These are phyloP conservation scores for Anastrepha ludens DNA, from an alignment of 1,140 invertebrate genomes.

Conservation along the genomic window DNA sequence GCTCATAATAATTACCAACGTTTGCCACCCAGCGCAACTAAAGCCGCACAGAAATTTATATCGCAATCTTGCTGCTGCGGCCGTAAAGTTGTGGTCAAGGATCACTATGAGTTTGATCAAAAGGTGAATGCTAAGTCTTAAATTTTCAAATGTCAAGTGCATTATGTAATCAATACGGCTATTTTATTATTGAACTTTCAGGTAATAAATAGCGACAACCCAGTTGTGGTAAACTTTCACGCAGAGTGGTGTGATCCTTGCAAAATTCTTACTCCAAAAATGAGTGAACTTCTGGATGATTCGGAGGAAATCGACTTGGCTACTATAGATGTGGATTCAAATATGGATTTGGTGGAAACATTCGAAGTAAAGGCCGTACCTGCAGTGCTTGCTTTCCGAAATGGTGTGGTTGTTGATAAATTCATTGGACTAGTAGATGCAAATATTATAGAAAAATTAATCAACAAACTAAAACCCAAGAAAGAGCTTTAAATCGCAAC, in stretches of 20 bases:
- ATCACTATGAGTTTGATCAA: slow-evolving; percentile 73
- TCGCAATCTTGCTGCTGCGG: slow-evolving; percentile 63
- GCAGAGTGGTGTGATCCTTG: slow-evolving; percentile 97
- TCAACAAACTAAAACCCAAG: slow-evolving; percentile 81
- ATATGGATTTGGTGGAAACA: slow-evolving; percentile 85
- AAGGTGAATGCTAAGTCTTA: slow-evolving; percentile 63
- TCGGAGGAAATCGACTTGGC: slow-evolving; percentile 89
- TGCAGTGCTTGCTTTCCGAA: slow-evolving; percentile 90
- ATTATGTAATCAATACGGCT: slow-evolving; percentile 18
- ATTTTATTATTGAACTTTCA: slow-evolving; percentile 66
- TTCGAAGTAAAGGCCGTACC: slow-evolving; percentile 94
- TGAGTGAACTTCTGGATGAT: slow-evolving; percentile 87
- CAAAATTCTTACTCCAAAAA: slow-evolving; percentile 92
- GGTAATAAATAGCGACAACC: slow-evolving; percentile 87
- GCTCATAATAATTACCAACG: slow-evolving; percentile 64
- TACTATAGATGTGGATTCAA: slow-evolving; percentile 93
- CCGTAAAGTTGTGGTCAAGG: slow-evolving; percentile 70
- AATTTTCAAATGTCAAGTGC: background rate
- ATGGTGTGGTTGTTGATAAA: slow-evolving; percentile 92
- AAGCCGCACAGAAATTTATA: slow-evolving; percentile 65
- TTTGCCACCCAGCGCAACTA: slow-evolving; percentile 60
- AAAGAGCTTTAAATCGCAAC: background rate
- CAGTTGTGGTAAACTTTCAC: slow-evolving; percentile 91
- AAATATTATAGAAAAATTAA: slow-evolving; percentile 87
- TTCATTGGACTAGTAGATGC: slow-evolving; percentile 93